Evolutionary conservation across 2,888 invertebrate species (phyloP), one percentile per base, ranked within the genome.

Genomic region (Antheraea assamensis): DNA sequence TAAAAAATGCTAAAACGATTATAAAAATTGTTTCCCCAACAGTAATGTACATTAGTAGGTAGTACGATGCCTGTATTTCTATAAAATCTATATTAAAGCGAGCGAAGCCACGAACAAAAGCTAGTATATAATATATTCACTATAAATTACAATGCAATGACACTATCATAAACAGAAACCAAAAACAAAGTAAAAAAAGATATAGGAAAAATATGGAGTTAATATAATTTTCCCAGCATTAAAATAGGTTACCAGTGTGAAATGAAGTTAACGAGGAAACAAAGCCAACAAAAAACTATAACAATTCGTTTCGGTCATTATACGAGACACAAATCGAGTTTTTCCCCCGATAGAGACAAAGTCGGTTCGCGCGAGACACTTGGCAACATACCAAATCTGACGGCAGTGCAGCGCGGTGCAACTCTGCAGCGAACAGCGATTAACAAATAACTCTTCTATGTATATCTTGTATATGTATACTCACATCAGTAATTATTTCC

Each of bases 291-390:
- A 84, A 85, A 83, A 86, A 85, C 83, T 82, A 84, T 81, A 85
- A 84, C 85, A 83, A 82, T 85, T 84, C 86, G 85, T 83, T 82
- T 82, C 81, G 83, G 84, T 87, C 86, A 88, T 88, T 88, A 88
- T 87, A 81, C 85, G 81, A 79, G 85, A 86, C 87, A 85, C 88
- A 88, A 89, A 89, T 88, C 84, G 87, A 86, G 88, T 89, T 88
- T 87, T 86, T 87, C 84, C 82, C 79, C 30, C 74, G 77, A 78
- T 77, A 80, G 83, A 87, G 85, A 85, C 86, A 85, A 84, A 83
- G 84, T 85, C 85, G 81, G 85, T 82, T 84, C 85, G 78, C 83
- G 80, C 85, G 82, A 78, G 81, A 77, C 78, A 77, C 75, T 84
- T 90, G 90, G 90, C 90, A 82, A 61, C 13, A 74, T 74, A 86